Base-by-base conservation (phyloP, 2,113 vertebrate genomes). In the Nymphicus hollandicus region DNA sequence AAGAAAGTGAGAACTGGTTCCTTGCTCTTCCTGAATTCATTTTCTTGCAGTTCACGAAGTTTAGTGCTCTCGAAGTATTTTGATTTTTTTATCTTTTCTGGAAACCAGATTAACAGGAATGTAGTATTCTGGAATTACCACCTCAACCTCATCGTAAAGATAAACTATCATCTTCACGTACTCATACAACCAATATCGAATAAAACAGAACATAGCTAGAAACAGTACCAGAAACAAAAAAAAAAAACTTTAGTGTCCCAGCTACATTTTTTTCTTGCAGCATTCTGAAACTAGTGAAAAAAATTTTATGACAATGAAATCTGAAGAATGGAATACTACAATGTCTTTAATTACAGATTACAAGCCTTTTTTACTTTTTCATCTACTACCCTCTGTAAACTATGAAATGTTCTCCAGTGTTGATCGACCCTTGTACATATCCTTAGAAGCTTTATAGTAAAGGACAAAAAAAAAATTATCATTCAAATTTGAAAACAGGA, bases 91-190 rank as follows among this genome's bases (percentile, higher is more conserved):
- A 10, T 29, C 25, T 68, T 87, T 93, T 79, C 65, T 85, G 17
- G 14, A 76, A 95, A 55, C 10, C 2, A 35, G 11, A 55, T 71
- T 60, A 64, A 43, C 12, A 58, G 3, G 16, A 89, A 70, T 44
- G 24, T 46, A 74, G 2, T 4, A 37, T 35, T 71, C n/a, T 84
- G 46, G 11, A 66, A 60, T 52, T 70, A 6, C 20, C 13, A 5
- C 4, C 16, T 76, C 35, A 37, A 4, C 4, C 23, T 76, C 29
- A 33, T 17, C n/a, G 2, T 39, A 69, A 58, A 39, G 8, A 50
- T 13, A 64, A 65, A 23, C 10, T 43, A 7, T 53, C 2, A 28
- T n/a, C 11, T 91, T 55, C 3, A 46, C 0, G 0, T 66, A 19
- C 3, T 78, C 22, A 20, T 31, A 39, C 22, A 71, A 63, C 7